Base-by-base conservation (phyloP, 2,888 invertebrate species). In the Adelphocoris suturalis region DNA sequence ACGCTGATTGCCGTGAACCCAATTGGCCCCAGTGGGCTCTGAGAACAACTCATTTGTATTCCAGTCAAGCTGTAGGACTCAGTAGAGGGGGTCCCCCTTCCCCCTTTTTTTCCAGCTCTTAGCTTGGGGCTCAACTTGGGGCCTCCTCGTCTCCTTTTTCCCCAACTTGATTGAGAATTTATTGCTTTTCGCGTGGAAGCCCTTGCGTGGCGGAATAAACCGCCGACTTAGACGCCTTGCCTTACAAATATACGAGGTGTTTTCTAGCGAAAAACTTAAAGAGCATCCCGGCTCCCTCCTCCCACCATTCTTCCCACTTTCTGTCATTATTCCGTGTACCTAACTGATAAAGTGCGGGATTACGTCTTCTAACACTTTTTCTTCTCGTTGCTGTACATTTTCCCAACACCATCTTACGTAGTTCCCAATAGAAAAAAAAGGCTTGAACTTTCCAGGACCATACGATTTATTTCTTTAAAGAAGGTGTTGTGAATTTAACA, bases 231-330 rank as follows among this genome's bases (percentile, higher is more conserved):
- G 86, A 86, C 48, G 86, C 47, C 37, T 86, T 75, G 86, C 48
- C 86, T 86, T 86, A 86, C 86, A 86, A 86, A 86, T 86, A 86
- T 86, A 76, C 76, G 86, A 86, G 76, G 86, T 86, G 86, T 86
- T 86, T 37, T 86, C 46, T 46, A 37, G 7, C 27, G 47, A 86
- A 76, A 86, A 86, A 68, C 28, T 75, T 19, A 75, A 86, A 46
- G 68, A 23, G 76, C 23, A 4, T 68, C 86, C 37, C 37, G 7
- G 11, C 12, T 46, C 27, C 48, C 84, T 55, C 27, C 57, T 12
- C 19, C 37, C 27, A 12, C 52, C 16, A 52, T 52, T 52, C 52
- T 52, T 14, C 82, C 52, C 27, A 16, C n/a, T 14, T 19, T 76
- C 86, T n/a, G n/a, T 85, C 61, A 61, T 57, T 57, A 27, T 86